phyloP scores from a whole-genome alignment of 2,113 vertebrate genomes.

The Boleophthalmus pectinirostris region DNA sequence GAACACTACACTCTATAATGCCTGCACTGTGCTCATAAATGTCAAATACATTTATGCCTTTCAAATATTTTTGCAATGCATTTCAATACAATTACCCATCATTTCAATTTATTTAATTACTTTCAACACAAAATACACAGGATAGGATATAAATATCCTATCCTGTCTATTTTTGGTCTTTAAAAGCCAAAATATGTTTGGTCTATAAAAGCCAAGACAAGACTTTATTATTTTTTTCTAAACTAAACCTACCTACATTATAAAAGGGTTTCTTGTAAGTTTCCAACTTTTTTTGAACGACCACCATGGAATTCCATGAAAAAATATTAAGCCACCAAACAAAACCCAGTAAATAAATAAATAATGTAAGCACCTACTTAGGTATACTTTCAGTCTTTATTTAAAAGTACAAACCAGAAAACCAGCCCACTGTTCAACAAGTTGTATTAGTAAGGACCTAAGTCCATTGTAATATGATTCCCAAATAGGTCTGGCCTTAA shows the following conservation, averaged over 20 bases:
- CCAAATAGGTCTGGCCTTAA: slow-evolving; percentile 44
- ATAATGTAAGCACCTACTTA: background rate
- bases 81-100: too few relatives aligned
- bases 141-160: too few relatives aligned
- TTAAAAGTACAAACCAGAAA: slow-evolving; percentile 16
- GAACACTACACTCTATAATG: background rate
- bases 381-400: background rate
- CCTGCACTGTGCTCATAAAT: slow-evolving; percentile 12
- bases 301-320: background rate
- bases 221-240: too few relatives aligned
- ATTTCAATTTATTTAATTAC: too few relatives aligned
- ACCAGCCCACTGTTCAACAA: background rate
- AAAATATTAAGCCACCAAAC: slow-evolving; percentile 1
- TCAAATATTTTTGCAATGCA: too few relatives aligned
- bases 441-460: slow-evolving; percentile 1
- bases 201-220: too few relatives aligned
- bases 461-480: slow-evolving; percentile 38
- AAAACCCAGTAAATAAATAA: background rate
- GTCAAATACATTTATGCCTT: slow-evolving; percentile 12
- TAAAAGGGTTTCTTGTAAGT: background rate
- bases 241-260: background rate
- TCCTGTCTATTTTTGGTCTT: too few relatives aligned
- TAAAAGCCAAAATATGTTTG: too few relatives aligned
- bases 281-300: background rate
- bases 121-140: too few relatives aligned